phyloP scores from a whole-genome alignment of 2,888 invertebrate genomes.

The Pseudococcus longispinus region DNA sequence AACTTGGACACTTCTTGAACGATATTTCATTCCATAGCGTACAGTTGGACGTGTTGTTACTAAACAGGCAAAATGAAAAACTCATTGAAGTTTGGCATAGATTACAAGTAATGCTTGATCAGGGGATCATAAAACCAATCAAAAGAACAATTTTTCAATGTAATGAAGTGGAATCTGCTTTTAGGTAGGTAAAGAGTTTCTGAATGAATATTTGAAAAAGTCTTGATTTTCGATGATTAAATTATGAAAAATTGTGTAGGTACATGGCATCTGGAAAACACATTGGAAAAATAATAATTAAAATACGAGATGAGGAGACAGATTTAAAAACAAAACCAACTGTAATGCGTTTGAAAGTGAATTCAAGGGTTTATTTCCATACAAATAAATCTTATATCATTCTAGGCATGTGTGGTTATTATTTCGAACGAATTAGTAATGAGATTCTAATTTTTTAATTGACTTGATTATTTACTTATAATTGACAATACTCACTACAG shows the following conservation, averaged over 20 bases:
- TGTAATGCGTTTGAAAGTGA: conserved; percentile 62
- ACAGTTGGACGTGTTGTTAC: conserved; percentile 71
- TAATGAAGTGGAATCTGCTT: conserved; percentile 75
- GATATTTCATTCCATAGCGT: conserved; percentile 80
- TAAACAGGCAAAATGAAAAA: background rate
- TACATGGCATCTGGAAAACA: conserved; percentile 75
- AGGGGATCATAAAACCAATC: conserved; percentile 76
- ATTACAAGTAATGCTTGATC: conserved; percentile 70
- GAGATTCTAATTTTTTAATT: too few relatives aligned
- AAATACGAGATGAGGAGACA: conserved; percentile 66
- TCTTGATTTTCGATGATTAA: too few relatives aligned
- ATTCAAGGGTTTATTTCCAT: conserved; percentile 65
- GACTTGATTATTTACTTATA: too few relatives aligned
- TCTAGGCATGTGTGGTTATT: conserved; percentile 68
- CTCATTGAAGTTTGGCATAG: conserved; percentile 60
- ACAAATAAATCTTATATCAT: conserved; percentile 66
- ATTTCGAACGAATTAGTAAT: too few relatives aligned
- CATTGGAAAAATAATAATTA: conserved; percentile 75
- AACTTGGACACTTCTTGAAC: conserved; percentile 73
- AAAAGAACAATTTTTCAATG: conserved; percentile 70
- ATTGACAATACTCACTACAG: conserved; percentile 58
- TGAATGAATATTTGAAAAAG: background rate
- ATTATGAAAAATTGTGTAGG: conserved; percentile 61
- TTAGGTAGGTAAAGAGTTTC: conserved; percentile 63
- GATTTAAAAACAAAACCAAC: conserved; percentile 49